Percentiles rank a stretch among this genome's conserved stretches.
Conservation (phyloP, 2,797 vertebrate genomes). For the Microtus californicus region DNA sequence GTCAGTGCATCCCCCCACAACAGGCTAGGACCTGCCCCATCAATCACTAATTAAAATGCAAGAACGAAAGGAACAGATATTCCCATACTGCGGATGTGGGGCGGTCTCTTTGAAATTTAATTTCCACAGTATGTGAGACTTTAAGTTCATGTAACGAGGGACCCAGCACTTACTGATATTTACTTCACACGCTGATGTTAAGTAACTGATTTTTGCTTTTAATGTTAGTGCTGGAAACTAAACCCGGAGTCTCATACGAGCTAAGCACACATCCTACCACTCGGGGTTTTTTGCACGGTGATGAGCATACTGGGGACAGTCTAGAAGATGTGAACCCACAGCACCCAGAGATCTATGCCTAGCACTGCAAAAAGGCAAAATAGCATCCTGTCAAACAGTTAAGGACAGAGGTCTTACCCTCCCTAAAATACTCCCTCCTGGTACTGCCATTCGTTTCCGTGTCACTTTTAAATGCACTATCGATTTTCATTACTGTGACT, state of each 20-base stretch:
- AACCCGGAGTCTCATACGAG: neutral
- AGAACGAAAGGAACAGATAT: neutral
- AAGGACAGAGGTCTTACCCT: neutral
- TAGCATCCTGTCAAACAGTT: neutral
- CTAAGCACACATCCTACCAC: neutral
- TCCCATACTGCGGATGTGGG: too few relatives aligned
- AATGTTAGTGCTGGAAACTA: neutral
- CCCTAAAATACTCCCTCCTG: neutral
- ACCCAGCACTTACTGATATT: neutral
- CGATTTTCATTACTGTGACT: neutral
- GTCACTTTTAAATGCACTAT: neutral
- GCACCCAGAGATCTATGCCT: neutral
- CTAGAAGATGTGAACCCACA: neutral
- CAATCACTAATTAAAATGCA: neutral
- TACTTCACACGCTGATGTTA: neutral
- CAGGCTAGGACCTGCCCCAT: neutral
- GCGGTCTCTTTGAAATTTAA: neutral
- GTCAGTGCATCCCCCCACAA: neutral
- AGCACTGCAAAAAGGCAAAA: neutral
- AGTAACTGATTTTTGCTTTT: neutral
- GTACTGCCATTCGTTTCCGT: neutral
- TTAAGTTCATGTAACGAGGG: neutral
- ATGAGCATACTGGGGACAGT: neutral
- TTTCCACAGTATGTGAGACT: neutral
- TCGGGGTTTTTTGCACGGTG: neutral